Base-by-base conservation (phyloP, 2,888 invertebrate genomes). In the Leucoma salicis region DNA sequence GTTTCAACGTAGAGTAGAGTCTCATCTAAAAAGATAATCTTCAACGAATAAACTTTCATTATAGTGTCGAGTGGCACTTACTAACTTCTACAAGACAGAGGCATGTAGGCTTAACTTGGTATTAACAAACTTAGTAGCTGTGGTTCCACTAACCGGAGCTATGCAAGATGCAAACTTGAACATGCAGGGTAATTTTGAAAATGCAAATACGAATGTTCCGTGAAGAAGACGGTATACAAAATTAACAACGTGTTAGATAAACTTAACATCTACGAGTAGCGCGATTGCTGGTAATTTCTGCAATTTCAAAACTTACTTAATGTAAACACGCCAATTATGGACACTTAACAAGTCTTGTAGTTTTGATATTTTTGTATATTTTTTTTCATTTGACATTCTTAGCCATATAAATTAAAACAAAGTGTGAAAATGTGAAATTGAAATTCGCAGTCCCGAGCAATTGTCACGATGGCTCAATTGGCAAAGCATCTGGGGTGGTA, bases 181-280 rank as follows among this genome's bases (percentile, higher is more conserved):
- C 4, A 36, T 37, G 34, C 45, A 37, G 31, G 25, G 39, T 53
- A 42, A 45, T 56, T 50, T 47, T 25, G 31, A 32, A 8, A 31
- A 31, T 36, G 46, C 41, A 42, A 51, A 47, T 52, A 38, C 41
- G 41, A 51, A 47, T 52, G 37, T 39, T 24, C 31, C 29, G 18
- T 1, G 18, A 35, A 21, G 39, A 27, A 50, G 42, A 47, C 41
- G 39, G 34, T 33, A 31, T 35, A 47, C 32, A 24, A 36, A 55
- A 44, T 56, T 40, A 49, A 56, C 38, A 31, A 46, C 37, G n/a
- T 2, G n/a, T n/a, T 27, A 27, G n/a, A 4, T 27, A 27, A 27
- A 27, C 11, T 27, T 25, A 38, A 15, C n/a, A 14, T 24, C 35
- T 36, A 34, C 16, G 16, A 16, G 16, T 16, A 16, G n/a, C n/a